Base-by-base conservation (phyloP, 2,797 vertebrate species). In the Paratrypauchen microcephalus region DNA sequence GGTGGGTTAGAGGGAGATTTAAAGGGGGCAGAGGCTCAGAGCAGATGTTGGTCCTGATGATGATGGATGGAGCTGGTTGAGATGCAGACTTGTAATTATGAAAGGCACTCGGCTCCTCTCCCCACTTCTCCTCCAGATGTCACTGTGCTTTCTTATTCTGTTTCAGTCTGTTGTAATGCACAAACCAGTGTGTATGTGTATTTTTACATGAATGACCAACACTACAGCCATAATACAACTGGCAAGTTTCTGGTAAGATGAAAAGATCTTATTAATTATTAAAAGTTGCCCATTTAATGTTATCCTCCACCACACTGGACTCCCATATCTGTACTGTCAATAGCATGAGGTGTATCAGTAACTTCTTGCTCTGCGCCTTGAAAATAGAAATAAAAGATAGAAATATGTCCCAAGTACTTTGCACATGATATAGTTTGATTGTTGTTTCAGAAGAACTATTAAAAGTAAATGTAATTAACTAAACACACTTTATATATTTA, bases 41-140 rank as follows among this genome's bases (percentile, higher is more conserved):
- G 91, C 93, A 94, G 93, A 93, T 93, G 93, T 91, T 94, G 81
- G 85, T 82, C 80, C 81, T 93, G 92, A 94, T 94, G 91, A 94
- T 93, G 93, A 94, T 94, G 88, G 91, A 94, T 94, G 87, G 82
- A 84, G 91, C 86, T 90, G 93, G 88, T 90, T 91, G 89, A 89
- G 85, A 91, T 92, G 88, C 89, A 91, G 89, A 90, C 86, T 88
- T 91, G 91, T 92, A 92, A 92, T 92, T 89, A 88, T 85, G 90
- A 93, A 91, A 92, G 87, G 76, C 88, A 88, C 85, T 83, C 86
- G 80, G 80, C 87, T 88, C 81, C 83, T 85, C 89, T 77, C 75
- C 66, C 81, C 80, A 78, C 83, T 84, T 85, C 81, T 85, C 78
- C 77, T 84, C 86, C 86, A 89, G 84, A 87, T 91, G 88, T 88